Conservation (phyloP, 2,888 invertebrate genomes). For the Synanthedon andrenaeformis region DNA sequence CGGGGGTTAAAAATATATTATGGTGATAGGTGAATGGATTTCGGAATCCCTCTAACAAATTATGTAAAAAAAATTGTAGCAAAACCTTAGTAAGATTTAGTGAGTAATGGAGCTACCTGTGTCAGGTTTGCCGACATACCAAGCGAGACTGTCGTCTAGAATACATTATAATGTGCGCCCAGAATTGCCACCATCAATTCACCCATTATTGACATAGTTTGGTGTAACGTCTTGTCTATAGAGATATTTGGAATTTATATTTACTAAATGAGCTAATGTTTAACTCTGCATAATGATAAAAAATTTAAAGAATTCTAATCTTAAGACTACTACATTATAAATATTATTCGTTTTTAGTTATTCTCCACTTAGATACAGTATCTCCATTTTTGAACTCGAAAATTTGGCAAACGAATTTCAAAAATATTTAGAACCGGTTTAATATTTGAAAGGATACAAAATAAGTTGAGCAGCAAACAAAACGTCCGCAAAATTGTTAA, state of each 20-base stretch:
- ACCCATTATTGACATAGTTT: constrained; percentile 13
- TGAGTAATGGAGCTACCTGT: constrained; percentile 11
- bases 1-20: too few species aligned
- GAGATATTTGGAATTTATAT: not conserved
- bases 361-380: too few species aligned
- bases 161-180: constrained; percentile 9
- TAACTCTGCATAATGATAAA: too few species aligned
- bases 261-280: not conserved
- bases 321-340: too few species aligned
- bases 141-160: constrained; percentile 9
- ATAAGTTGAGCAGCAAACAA: not conserved
- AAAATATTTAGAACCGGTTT: not conserved
- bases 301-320: too few species aligned
- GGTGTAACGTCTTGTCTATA: constrained; percentile 5
- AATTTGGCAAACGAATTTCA: not conserved
- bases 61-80: not conserved
- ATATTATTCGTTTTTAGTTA: too few species aligned
- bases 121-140: constrained; percentile 9
- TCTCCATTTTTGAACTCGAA: not conserved
- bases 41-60: too few species aligned
- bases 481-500: not conserved
- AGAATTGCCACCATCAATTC: constrained; percentile 12
- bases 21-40: too few species aligned
- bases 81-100: constrained; percentile 6
- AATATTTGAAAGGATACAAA: not conserved